Evolutionary conservation across 2,888 invertebrate species (phyloP).

Genomic region (Prosapia bicincta): DNA sequence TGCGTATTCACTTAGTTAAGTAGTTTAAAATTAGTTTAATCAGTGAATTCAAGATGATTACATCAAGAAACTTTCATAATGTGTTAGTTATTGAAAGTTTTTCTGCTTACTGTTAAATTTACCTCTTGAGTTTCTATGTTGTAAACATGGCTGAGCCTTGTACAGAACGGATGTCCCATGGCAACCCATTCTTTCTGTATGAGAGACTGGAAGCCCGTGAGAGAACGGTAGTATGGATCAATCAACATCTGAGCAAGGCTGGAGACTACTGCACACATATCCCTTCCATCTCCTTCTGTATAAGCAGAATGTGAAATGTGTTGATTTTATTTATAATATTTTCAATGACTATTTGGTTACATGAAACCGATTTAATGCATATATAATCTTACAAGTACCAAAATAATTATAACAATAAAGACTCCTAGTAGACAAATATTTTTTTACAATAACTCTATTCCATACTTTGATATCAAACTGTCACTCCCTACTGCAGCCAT

Average conservation of each 20-base stretch:
- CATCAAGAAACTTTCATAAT: too few species aligned
- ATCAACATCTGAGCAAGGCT: slow-evolving; percentile 82
- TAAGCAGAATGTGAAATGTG: slow-evolving; percentile 26
- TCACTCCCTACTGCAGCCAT: too few species aligned
- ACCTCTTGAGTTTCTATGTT: slow-evolving; percentile 28
- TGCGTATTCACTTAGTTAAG: too few species aligned
- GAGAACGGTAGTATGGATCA: slow-evolving; percentile 78
- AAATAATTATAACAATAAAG: background rate
- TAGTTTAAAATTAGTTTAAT: too few species aligned
- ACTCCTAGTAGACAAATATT: too few species aligned
- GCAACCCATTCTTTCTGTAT: slow-evolving; percentile 95
- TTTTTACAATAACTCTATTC: too few species aligned
- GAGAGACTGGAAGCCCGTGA: slow-evolving; percentile 83
- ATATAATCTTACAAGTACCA: background rate
- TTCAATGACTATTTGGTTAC: background rate
- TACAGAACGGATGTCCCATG: slow-evolving; percentile 85
- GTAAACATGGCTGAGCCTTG: slow-evolving; percentile 42
- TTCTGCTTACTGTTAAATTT: too few species aligned
- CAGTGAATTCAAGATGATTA: too few species aligned
- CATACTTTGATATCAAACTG: too few species aligned
- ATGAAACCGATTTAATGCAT: background rate
- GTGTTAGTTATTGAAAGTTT: too few species aligned
- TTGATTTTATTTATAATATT: background rate
- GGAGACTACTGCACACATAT: slow-evolving; percentile 82
- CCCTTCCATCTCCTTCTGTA: slow-evolving; percentile 74